phyloP scores from a whole-genome alignment of 2,888 invertebrate genomes.

The Cephalotes varians region DNA sequence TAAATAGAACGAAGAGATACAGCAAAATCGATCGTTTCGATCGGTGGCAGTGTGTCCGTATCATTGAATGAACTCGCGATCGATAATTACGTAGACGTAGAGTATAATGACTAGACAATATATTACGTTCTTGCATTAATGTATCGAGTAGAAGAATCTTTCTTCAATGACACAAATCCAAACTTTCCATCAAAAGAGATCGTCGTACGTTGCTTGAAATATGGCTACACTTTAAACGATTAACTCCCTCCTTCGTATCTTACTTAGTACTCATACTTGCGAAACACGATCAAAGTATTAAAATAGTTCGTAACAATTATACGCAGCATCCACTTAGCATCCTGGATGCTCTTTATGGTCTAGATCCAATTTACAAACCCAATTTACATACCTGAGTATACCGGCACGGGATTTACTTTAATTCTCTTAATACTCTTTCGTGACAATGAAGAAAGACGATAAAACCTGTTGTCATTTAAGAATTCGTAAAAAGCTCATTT shows the following conservation, averaged over 20 bases:
- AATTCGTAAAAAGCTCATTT: not conserved
- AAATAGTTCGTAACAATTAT: slow-evolving; percentile 23
- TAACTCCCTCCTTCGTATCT: not conserved
- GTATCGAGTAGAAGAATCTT: slow-evolving; percentile 20
- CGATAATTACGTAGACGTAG: slow-evolving; percentile 22
- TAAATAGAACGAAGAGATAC: slow-evolving; percentile 49
- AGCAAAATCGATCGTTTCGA: slow-evolving; percentile 56
- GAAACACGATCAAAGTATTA: slow-evolving; percentile 39
- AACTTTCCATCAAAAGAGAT: slow-evolving; percentile 17
- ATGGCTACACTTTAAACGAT: not conserved
- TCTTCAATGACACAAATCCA: not conserved
- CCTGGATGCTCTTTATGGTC: not conserved
- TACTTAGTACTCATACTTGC: slow-evolving; percentile 6
- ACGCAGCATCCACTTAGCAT: slow-evolving; percentile 20
- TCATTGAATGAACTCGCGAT: slow-evolving; percentile 30
- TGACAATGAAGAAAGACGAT: not conserved
- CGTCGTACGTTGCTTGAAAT: not conserved
- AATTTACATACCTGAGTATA: not conserved
- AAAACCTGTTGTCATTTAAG: not conserved
- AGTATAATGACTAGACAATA: slow-evolving; percentile 29
- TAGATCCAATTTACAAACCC: slow-evolving; percentile 19
- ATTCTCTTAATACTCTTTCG: too few species aligned
- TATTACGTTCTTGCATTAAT: slow-evolving; percentile 18
- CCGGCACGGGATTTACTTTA: slow-evolving; percentile 9
- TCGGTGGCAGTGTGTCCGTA: slow-evolving; percentile 64